Base-by-base conservation (phyloP, 2,888 invertebrate species). In the Hydroisotoma schaefferi region DNA sequence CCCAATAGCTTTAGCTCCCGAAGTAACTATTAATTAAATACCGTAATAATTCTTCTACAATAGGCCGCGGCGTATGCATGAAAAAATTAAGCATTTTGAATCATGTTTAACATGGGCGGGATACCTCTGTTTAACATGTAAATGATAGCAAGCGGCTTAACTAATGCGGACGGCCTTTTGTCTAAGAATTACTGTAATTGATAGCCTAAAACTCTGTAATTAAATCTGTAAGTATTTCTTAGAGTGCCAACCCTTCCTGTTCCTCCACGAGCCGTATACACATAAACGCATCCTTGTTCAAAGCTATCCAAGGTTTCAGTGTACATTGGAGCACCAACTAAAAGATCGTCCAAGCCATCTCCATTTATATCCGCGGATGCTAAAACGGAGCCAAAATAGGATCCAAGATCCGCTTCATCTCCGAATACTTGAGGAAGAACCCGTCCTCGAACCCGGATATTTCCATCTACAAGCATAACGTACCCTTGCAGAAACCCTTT, bases 351-450 rank as follows among this genome's bases (percentile, higher is more conserved):
- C 3, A 40, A 20, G 18, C 60, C 57, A 52, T 65, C 60, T 1
- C 61, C 61, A 52, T 63, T 52, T 10, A 66, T 10, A 43, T 68
- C 62, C 2, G 47, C 58, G 12, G 63, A 56, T 22, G 59, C 55
- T 15, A 68, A 2, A 10, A 55, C 49, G 20, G 58, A 63, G 1
- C 68, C 68, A 58, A 68, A 68, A 29, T 66, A 66, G 5, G 62
- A 59, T 8, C 65, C 65, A 25, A 61, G 55, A 38, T 63, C 56
- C 18, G 27, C 49, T 10, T 62, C 59, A 20, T 18, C 5, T 40
- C 15, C 20, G 5, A 5, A 10, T 40, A 18, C 40, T 8, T 5
- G 5, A 40, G 15, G 20, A 10, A 20, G 3, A 4, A 40, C 20
- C 20, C 20, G 40, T 40, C n/a, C 5, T 15, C 5, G 15, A 15